phyloP scores from a whole-genome alignment of 2,113 vertebrate genomes.

The Azemiops feae region DNA sequence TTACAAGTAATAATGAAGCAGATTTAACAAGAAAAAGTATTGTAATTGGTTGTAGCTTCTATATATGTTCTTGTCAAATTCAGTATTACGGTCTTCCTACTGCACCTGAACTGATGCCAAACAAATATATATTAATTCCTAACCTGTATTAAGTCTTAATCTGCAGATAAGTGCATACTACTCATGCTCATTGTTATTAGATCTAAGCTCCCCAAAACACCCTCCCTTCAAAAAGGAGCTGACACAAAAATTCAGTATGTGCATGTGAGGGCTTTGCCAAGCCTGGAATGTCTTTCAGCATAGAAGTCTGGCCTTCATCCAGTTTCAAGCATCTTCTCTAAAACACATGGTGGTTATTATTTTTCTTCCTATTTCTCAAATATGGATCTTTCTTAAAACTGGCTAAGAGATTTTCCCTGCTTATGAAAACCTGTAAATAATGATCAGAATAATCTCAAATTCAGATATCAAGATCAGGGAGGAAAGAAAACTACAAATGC shows the following conservation, averaged over 20 bases:
- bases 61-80: neutral
- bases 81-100: neutral
- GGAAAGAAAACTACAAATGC: neutral
- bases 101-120: neutral
- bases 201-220: neutral
- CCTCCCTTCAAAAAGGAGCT: neutral
- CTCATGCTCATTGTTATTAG: conserved; percentile 11
- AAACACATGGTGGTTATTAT: conserved; percentile 63
- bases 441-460: neutral
- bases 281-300: conserved; percentile 56
- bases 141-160: neutral
- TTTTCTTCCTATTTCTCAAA: conserved; percentile 49
- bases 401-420: neutral
- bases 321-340: conserved; percentile 49
- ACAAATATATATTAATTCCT: neutral
- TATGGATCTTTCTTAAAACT: conserved; percentile 38
- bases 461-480: neutral
- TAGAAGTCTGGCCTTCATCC: conserved; percentile 58
- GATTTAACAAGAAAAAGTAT: neutral
- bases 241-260: conserved; percentile 7
- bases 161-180: neutral
- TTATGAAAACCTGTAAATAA: conserved; percentile 21
- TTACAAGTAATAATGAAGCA: neutral
- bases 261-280: conserved; percentile 39
- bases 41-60: neutral